Base-by-base conservation (phyloP, 2,113 vertebrate genomes). In the Chrysemys picta region DNA sequence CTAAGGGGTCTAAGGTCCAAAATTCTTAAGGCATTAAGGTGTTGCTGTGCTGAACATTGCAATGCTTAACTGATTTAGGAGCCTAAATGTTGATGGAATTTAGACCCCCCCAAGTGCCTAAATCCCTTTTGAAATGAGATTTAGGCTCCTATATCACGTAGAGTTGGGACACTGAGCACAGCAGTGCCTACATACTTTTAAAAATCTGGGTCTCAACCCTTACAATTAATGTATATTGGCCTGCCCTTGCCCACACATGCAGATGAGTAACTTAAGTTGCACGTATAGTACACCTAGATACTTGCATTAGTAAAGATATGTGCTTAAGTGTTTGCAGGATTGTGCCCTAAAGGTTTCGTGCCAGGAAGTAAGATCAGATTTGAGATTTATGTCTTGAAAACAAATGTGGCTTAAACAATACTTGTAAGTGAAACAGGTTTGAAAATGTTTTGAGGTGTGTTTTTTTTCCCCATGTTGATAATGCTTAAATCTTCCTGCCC, bases 191-290 rank as follows among this genome's bases (percentile, higher is more conserved):
- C n/a, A n/a, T 72, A 8, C 9, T n/a, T 72, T 35, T 38, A n/a
- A 72, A 38, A 72, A 72, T 38, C 65, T 38, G 35, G 19, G n/a
- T 72, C 65, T 72, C n/a, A 62, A 19, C 65, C 16, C 65, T 38
- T 22, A 47, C 42, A 27, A 78, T 96, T 97, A 96, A 85, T 95
- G 92, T 96, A 96, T 87, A 94, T 89, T 93, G 94, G 85, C 56
- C 88, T 95, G 95, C 75, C 85, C 87, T 80, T 97, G 95, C 94
- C 93, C 95, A 94, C 87, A 81, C 84, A 96, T 97, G 89, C 79
- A 62, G 88, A 11, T 95, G 96, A 95, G 92, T 95, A 96, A 97
- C 92, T 85, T 87, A 80, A 84, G 92, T 96, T 96, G 87, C 90
- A 91, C 72, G 95, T 95, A 94, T 53, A 25, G 85, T 89, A 89